Evolutionary conservation across 2,888 invertebrate genomes (phyloP), one percentile per base, ranked within the genome.

Genomic region (Xanthia togata): DNA sequence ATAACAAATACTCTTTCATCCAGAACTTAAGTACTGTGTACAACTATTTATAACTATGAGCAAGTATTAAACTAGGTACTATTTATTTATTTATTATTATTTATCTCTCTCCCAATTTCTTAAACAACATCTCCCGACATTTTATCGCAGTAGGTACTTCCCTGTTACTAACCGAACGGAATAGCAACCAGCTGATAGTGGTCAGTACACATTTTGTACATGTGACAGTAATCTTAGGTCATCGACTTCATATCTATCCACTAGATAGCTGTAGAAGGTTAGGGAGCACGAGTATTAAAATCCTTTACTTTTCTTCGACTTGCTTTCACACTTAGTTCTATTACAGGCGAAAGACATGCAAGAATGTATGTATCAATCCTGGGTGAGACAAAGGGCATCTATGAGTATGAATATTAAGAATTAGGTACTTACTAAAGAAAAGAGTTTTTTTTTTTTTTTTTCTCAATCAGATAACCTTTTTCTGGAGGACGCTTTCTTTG

Each of bases 211-310:
- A 82, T 84, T 85, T 82, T 41, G 75, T 73, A 67, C 67, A 73
- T 70, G 80, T 82, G 77, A 74, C 78, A 76, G 68, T 79, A 76
- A 79, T 84, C 82, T 87, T 70, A 79, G 87, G 82, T 87, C 81
- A 75, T 84, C 75, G 82, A 87, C 87, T 65, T 64, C 57, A 71
- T 85, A 87, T 85, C 83, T 74, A 63, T 55, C 41, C 31, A 65
- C 4, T 68, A 50, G 81, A 84, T 86, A 78, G 70, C 26, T 23
- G n/a, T 41, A 64, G 41, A 74, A 80, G 78, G 73, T 83, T 80
- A 79, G 44, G 53, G 78, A 82, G 50, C 62, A 83, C 6, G 11
- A 53, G 9, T 67, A 63, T 62, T 23, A 5, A 31, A 44, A 41
- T 50, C 38, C 38, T 60, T 55, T 26, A 69, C n/a, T 70, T 50